Evolutionary conservation across 2,113 vertebrate species (phyloP), one percentile per base, ranked within the genome.

Genomic region (Lipophrys pholis): DNA sequence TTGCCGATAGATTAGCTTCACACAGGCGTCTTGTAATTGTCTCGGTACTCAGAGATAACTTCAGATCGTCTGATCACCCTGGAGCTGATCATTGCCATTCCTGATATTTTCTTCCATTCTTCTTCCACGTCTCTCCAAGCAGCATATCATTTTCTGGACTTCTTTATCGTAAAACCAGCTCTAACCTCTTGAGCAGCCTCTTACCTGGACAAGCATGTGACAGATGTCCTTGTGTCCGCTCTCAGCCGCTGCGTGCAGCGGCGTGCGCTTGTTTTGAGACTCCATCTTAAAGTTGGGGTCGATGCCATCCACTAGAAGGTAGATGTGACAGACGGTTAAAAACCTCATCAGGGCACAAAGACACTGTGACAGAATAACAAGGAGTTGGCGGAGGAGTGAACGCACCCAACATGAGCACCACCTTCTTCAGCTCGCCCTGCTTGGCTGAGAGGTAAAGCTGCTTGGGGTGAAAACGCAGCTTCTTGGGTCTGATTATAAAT

Each of bases 231-330:
- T 94, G 16, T 96, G 93, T 52, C 98, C 98, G 0, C 94, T 95
- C 84, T 99, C 98, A 0, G 97, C 96, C 0, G 98, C 96, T 2
- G 95, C 97, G 0, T 99, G 98, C 30, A 99, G 93, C 0, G 98
- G 96, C 0, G 96, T 97, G 58, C 97, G 95, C 82, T 97, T 99
- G 85, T 83, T 96, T 76, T 99, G 97, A 57, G 95, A 95, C 21
- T 99, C 98, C 96, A 97, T 97, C 89, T 97, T 97, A 87, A 97
- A 98, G 92, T 99, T 99, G 9, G 98, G 98, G 80, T 99, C 98
- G 7, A 98, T 99, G 2, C 98, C 98, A 6, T 99, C 98, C 85
- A 99, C 98, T 99, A 91, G 6, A 61, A 69, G 42, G 41, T 8
- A 39, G 11, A 3, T 53, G 16, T 12, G 66, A 62, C 61, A 35